Conservation (phyloP, 2,888 invertebrate genomes). For the Erpobdella octoculata region DNA sequence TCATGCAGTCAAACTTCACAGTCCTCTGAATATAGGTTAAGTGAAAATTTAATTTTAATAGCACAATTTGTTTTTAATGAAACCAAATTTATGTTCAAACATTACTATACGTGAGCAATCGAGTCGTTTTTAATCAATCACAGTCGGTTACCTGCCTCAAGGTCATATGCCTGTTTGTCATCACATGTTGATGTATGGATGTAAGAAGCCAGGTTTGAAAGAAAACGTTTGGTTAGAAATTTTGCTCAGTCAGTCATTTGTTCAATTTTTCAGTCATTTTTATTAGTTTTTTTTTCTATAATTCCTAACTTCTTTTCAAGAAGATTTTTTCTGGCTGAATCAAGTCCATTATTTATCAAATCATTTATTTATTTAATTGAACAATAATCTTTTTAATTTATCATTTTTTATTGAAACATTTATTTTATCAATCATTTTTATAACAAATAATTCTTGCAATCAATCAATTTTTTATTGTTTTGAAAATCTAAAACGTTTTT, state of each 20-base stretch:
- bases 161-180: constrained; percentile 57
- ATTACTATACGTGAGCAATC: no score
- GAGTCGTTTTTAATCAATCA: neutral
- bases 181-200: constrained; percentile 59
- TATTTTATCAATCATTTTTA: no score
- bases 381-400: neutral
- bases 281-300: no score
- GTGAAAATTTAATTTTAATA: no score
- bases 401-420: neutral
- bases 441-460: no score
- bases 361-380: neutral
- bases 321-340: no score
- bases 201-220: constrained; percentile 49
- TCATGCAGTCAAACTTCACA: constrained; percentile 46
- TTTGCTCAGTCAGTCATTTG: neutral
- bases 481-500: no score
- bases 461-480: no score
- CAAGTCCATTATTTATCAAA: no score
- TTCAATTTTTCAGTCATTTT: neutral
- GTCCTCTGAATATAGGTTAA: constrained; percentile 50
- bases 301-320: no score
- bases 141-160: constrained; percentile 56
- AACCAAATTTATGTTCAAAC: neutral
- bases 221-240: constrained; percentile 43
- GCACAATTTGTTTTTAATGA: no score